phyloP scores from a whole-genome alignment of 2,113 vertebrate genomes.

The Pongo pygmaeus region DNA sequence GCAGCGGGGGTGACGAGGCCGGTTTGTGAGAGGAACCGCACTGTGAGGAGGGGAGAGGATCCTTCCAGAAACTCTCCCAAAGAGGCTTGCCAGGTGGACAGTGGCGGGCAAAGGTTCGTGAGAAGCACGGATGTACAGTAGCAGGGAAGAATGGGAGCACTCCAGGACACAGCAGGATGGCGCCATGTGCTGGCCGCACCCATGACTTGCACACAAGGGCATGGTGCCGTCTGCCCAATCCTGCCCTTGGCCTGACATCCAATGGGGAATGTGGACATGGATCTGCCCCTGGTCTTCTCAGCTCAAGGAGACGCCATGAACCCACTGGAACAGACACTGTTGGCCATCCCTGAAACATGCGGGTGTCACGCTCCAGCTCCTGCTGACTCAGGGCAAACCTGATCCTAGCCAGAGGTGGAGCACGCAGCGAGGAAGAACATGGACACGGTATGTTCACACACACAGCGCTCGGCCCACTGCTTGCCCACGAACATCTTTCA shows the following conservation, averaged over 20 bases:
- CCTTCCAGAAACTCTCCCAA: neutral
- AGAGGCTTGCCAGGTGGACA: neutral
- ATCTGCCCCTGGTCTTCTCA: neutral
- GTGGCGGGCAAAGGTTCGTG: no score
- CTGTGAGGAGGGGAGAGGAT: no score
- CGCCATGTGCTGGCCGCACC: rapidly evolving
- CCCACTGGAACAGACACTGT: rapidly evolving
- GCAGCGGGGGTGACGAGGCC: no score
- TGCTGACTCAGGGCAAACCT: neutral
- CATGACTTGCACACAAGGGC: neutral
- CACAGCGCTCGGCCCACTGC: rapidly evolving
- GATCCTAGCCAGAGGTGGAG: rapidly evolving
- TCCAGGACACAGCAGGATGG: rapidly evolving
- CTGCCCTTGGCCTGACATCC: neutral
- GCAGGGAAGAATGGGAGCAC: no score
- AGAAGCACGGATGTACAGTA: neutral
- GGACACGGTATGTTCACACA: rapidly evolving
- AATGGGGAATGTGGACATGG: neutral
- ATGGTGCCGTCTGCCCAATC: rapidly evolving
- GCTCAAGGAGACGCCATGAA: neutral
- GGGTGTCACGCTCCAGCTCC: rapidly evolving
- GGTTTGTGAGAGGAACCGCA: neutral
- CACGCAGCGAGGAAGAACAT: rapidly evolving
- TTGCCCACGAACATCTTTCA: neutral
- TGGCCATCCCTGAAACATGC: neutral